Percentiles rank a stretch among this genome's conserved stretches.
Evolutionary conservation across 2,797 vertebrate species (phyloP).

Genomic region (Sternarchorhynchus goeldii): DNA sequence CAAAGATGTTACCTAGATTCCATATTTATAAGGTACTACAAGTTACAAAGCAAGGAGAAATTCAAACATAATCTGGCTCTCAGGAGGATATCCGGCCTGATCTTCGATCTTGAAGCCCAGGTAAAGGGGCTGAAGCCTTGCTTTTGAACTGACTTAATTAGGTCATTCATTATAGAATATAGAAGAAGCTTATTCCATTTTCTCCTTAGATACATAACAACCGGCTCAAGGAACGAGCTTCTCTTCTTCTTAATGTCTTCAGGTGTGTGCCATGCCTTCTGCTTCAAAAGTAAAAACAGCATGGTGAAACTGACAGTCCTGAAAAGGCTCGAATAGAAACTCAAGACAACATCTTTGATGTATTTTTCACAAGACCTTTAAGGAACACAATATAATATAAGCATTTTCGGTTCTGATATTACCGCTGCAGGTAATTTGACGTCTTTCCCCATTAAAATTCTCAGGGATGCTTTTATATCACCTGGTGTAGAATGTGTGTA

Average conservation of each 20-base stretch:
- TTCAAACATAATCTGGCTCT: too few species aligned
- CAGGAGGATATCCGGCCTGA: slow-evolving; percentile 36
- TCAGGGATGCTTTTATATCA: not conserved
- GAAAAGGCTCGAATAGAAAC: not conserved
- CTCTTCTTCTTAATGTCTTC: not conserved
- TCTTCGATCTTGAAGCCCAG: slow-evolving; percentile 15
- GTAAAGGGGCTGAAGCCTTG: slow-evolving; percentile 14
- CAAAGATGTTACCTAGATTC: too few species aligned
- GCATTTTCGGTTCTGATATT: not conserved
- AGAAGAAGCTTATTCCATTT: slow-evolving; percentile 33
- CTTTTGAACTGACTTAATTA: slow-evolving; percentile 58
- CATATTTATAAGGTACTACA: too few species aligned
- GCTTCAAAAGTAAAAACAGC: not conserved
- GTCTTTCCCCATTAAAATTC: not conserved
- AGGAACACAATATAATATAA: not conserved
- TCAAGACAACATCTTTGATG: not conserved
- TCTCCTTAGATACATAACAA: slow-evolving; percentile 3
- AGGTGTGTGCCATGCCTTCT: not conserved
- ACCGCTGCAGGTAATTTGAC: not conserved
- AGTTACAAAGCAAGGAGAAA: too few species aligned
- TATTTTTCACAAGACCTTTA: not conserved
- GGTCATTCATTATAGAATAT: slow-evolving; percentile 52
- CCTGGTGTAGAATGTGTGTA: not conserved
- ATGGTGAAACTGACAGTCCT: not conserved
- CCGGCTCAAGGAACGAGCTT: not conserved